Percentiles rank a stretch among this genome's conserved stretches.
Conservation (phyloP, 2,797 vertebrate genomes). For the Heteromormyrus szaboi region DNA sequence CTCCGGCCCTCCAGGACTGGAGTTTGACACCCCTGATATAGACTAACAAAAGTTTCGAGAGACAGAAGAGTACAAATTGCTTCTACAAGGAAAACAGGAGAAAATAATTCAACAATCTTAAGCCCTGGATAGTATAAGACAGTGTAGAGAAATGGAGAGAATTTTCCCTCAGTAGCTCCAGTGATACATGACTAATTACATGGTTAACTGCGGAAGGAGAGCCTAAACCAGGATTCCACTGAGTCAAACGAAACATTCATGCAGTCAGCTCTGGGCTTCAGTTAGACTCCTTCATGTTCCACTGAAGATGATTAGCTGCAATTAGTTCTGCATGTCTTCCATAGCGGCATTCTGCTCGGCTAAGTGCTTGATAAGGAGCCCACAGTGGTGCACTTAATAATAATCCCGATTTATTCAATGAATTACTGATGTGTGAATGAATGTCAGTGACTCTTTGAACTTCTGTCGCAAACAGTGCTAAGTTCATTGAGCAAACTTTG, state of each 20-base stretch:
- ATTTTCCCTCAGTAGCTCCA: background rate
- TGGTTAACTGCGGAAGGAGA: constrained; percentile 15
- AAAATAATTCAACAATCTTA: background rate
- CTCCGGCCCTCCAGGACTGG: background rate
- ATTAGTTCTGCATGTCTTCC: constrained; percentile 17
- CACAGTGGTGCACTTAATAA: background rate
- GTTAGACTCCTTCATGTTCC: constrained; percentile 16
- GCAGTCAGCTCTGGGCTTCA: constrained; percentile 13
- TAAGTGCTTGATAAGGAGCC: constrained; percentile 9
- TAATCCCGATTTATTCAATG: constrained; percentile 1
- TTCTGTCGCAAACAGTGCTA: background rate
- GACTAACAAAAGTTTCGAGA: background rate
- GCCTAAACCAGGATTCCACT: constrained; percentile 18
- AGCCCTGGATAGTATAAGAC: background rate
- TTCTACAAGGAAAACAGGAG: background rate
- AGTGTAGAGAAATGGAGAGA: background rate
- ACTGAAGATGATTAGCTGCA: constrained; percentile 16
- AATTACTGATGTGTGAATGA: background rate
- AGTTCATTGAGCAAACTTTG: background rate
- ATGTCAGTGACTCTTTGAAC: background rate
- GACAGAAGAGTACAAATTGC: background rate
- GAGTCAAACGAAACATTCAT: constrained; percentile 12
- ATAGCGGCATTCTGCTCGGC: background rate
- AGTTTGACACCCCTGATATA: background rate
- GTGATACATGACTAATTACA: constrained; percentile 25